phyloP scores from a whole-genome alignment of 1,140 invertebrate genomes.

The Bacillus rossius region DNA sequence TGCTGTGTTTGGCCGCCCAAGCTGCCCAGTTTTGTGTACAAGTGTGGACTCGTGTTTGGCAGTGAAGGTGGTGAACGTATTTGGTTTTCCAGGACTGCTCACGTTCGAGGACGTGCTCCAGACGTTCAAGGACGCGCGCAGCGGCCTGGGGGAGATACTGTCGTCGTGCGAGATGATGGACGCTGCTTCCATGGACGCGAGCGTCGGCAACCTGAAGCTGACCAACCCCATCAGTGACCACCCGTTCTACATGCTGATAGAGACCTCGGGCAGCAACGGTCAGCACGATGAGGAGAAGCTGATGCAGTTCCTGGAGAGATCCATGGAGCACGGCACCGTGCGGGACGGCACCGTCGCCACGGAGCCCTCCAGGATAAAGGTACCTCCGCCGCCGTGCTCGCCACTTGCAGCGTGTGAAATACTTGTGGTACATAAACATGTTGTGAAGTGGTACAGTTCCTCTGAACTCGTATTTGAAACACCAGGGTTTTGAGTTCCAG shows the following conservation, averaged over 20 bases:
- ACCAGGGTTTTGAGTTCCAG: too few relatives aligned
- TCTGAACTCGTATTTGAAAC: too few relatives aligned
- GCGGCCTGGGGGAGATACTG: slow-evolving; percentile 77
- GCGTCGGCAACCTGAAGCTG: slow-evolving; percentile 55
- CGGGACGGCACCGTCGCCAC: slow-evolving; percentile 77
- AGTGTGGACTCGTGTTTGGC: too few relatives aligned
- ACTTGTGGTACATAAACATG: too few relatives aligned
- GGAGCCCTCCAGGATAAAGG: slow-evolving; percentile 72
- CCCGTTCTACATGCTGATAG: slow-evolving; percentile 88
- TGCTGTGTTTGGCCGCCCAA: too few relatives aligned
- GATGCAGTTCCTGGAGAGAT: slow-evolving; percentile 64
- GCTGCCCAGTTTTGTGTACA: too few relatives aligned
- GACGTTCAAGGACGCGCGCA: slow-evolving; percentile 65
- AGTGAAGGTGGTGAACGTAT: not conserved
- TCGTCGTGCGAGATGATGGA: slow-evolving; percentile 95
- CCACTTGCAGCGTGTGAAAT: too few relatives aligned
- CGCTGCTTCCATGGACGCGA: slow-evolving; percentile 53
- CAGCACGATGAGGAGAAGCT: slow-evolving; percentile 86
- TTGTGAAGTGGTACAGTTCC: too few relatives aligned
- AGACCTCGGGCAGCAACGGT: slow-evolving; percentile 80
- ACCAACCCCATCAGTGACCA: slow-evolving; percentile 55
- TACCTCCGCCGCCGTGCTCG: too few relatives aligned
- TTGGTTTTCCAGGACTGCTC: slow-evolving; percentile 56
- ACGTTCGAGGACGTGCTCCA: slow-evolving; percentile 72
- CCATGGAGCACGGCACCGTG: slow-evolving; percentile 64